Evolutionary conservation across 2,113 vertebrate genomes (phyloP), one percentile per base, ranked within the genome.

Genomic region (Psilopogon haemacephalus): DNA sequence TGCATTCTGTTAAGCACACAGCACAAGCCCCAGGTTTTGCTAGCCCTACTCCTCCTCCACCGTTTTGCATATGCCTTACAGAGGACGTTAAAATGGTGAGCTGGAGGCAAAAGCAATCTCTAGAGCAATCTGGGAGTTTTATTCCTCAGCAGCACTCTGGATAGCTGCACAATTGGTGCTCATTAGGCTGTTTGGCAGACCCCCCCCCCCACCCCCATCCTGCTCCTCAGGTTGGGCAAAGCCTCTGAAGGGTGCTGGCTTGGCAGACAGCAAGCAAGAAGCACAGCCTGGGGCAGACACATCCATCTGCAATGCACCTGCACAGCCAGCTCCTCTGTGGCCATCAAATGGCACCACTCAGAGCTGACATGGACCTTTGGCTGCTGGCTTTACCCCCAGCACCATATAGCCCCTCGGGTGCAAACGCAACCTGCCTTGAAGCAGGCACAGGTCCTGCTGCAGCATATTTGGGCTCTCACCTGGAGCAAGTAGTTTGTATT

Each of bases 281-380:
- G 9, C 64, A 52, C 2, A 12, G 12, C 15, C 67, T 63, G 1
- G 18, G 24, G 23, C 52, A 72, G 9, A 6, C 16, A 4, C 0
- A 0, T 12, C 50, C 26, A 14, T 2, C 37, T 70, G 24, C 46
- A 84, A n/a, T 9, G 6, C 2, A 2, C 4, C n/a, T 11, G 11
- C 35, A 28, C 18, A 64, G 1, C 40, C 28, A 40, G 15, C 21
- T 55, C 32, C 54, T 74, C n/a, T 15, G 27, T 27, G 18, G 26
- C n/a, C 15, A 1, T 52, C 23, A 50, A 24, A 26, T 6, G 8
- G 19, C n/a, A 63, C 19, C 13, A 2, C 8, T 17, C 56, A 17
- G 30, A 50, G 56, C 32, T 13, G 16, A 26, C 8, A 12, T 11
- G 2, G 23, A 12, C 1, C 0, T 27, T 86, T 38, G 0, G 0